Conservation (phyloP, 64 coral and sea anemone species). For the Pocillopora verrucosa region DNA sequence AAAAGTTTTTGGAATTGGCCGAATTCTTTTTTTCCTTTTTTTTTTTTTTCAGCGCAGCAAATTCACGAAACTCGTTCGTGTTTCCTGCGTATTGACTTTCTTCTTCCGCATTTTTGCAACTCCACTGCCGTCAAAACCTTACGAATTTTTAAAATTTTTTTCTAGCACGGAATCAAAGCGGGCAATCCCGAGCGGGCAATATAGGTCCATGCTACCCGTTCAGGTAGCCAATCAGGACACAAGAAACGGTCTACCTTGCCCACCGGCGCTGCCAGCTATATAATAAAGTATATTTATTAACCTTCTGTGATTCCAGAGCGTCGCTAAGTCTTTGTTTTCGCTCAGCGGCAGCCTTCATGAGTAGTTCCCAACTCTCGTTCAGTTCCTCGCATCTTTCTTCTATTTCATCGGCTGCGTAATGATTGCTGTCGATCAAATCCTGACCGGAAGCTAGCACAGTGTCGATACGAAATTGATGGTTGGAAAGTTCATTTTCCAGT, state of each 20-base stretch:
- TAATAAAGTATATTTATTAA: not conserved
- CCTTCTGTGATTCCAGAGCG: constrained; percentile 84
- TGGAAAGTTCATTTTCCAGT: constrained; percentile 83
- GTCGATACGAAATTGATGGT: constrained; percentile 78
- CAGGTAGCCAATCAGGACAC: no score
- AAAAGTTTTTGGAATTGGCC: no score
- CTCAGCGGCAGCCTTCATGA: constrained; percentile 53
- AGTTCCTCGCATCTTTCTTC: constrained; percentile 83
- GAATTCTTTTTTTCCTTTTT: no score
- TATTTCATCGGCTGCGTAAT: constrained; percentile 72
- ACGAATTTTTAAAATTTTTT: no score
- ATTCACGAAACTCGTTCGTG: no score
- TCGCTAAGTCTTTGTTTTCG: constrained; percentile 67
- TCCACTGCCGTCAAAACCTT: no score
- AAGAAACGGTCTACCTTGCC: not conserved
- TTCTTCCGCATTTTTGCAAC: no score
- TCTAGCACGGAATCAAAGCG: no score
- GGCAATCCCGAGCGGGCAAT: no score
- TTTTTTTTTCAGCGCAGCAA: no score
- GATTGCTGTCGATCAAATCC: constrained; percentile 92
- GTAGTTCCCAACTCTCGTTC: constrained; percentile 56
- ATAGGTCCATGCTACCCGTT: no score
- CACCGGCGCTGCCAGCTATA: not conserved
- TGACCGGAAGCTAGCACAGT: constrained; percentile 71
- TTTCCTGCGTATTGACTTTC: no score